A percentile compares a stretch with the other conserved stretches of the same genome.
Evolutionary conservation across 92 coral and sea anemone genomes (phyloP).

Genomic region (Meandrina meandrites): DNA sequence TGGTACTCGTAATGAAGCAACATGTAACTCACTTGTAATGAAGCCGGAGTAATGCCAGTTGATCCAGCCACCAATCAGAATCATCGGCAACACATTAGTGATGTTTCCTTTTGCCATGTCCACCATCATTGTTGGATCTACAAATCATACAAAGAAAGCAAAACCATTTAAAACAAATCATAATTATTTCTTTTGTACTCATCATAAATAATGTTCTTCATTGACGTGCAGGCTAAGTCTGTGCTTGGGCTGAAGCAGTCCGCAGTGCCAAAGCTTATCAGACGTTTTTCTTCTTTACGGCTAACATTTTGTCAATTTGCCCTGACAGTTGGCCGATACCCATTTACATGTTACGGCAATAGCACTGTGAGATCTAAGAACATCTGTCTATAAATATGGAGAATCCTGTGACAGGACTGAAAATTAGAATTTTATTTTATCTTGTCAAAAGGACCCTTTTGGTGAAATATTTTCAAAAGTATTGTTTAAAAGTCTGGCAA

Average conservation of each 20-base stretch:
- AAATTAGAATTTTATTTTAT: no score
- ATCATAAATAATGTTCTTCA: background rate
- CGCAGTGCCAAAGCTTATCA: background rate
- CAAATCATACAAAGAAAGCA: background rate
- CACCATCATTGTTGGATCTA: constrained; percentile 99
- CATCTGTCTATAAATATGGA: no score
- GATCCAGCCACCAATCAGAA: constrained; percentile 99
- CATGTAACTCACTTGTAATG: constrained; percentile 54
- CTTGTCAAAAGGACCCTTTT: no score
- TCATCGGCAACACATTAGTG: constrained; percentile 98
- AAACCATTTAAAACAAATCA: background rate
- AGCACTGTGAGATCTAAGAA: no score
- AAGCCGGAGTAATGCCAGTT: constrained; percentile 99
- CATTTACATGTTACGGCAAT: no score
- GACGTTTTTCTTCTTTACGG: no score
- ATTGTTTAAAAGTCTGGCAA: no score
- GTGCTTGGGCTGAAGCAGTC: background rate
- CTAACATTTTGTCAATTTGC: no score
- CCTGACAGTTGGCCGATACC: no score
- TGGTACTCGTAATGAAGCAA: constrained; percentile 95
- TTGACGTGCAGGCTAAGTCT: background rate
- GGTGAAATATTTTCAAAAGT: no score
- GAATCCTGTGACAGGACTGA: no score
- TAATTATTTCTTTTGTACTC: background rate
- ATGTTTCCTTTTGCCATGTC: constrained; percentile 99